These are phyloP conservation scores for Avahi laniger DNA, from an alignment of 2,797 vertebrate species.

Conservation along the genomic window DNA sequence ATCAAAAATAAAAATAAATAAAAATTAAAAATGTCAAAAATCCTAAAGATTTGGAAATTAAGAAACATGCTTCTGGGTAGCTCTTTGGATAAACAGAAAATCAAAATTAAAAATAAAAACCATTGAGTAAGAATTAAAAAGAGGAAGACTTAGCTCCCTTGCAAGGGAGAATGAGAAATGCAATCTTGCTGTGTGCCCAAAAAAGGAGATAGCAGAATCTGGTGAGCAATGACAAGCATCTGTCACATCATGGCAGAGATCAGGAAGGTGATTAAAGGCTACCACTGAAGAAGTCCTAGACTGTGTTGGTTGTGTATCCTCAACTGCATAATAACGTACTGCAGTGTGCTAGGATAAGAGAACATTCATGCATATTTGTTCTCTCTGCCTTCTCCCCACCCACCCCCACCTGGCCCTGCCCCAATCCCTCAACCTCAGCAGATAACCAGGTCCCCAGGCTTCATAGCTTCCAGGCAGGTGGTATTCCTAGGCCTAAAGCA, in stretches of 20 bases:
- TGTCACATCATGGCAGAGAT: background rate
- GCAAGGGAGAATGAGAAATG: background rate
- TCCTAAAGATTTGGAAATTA: background rate
- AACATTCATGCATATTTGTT: background rate
- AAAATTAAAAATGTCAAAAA: background rate
- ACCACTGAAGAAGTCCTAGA: background rate
- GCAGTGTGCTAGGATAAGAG: too few relatives aligned
- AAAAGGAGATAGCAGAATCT: background rate
- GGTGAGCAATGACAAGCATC: background rate
- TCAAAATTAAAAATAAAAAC: background rate
- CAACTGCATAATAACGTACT: background rate
- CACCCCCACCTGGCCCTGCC: fast-evolving
- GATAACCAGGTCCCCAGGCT: background rate
- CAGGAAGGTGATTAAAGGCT: background rate
- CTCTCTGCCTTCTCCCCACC: background rate
- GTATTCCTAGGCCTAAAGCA: background rate
- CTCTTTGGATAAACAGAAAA: background rate
- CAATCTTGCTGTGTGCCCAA: background rate
- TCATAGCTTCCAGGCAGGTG: background rate
- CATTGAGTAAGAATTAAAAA: background rate
- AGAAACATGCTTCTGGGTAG: background rate
- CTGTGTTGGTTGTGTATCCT: background rate
- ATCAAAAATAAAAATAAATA: background rate
- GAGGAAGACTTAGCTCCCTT: too few relatives aligned
- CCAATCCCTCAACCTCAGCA: background rate